Evolutionary conservation across 2,888 invertebrate species (phyloP).

Genomic region (Axea sp.): DNA sequence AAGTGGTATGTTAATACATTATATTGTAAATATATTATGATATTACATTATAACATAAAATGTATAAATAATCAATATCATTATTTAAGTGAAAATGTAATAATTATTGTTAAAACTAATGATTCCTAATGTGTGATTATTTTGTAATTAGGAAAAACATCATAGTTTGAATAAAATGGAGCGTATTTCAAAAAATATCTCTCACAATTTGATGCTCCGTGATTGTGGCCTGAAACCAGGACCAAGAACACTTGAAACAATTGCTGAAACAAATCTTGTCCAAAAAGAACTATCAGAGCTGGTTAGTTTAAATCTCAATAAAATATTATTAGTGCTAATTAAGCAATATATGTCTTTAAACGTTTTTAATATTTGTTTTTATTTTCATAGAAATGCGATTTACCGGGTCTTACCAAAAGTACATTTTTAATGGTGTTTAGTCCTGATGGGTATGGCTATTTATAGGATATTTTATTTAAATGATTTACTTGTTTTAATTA

Average conservation of each 20-base stretch:
- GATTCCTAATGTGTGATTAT: no score
- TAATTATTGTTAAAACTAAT: no score
- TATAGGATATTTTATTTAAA: no score
- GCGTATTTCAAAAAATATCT: conserved; percentile 70
- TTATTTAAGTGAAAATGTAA: no score
- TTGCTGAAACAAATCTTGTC: conserved; percentile 85
- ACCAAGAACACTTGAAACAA: conserved; percentile 80
- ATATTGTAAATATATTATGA: no score
- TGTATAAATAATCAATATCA: no score
- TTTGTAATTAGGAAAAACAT: no score
- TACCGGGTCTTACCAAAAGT: conserved; percentile 88
- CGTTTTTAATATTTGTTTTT: no score
- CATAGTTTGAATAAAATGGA: conserved; percentile 68
- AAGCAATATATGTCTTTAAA: no score
- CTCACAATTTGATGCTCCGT: conserved; percentile 73
- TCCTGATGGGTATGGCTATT: conserved; percentile 91
- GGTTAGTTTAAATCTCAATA: conserved; percentile 78
- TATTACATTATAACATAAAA: no score
- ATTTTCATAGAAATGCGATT: conserved; percentile 83
- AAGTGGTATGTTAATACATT: no score
- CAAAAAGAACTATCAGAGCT: conserved; percentile 83
- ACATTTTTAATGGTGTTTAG: conserved; percentile 94
- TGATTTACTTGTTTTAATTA: conserved; percentile 1
- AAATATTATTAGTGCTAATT: no score
- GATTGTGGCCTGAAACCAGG: conserved; percentile 71